A percentile compares a stretch with the other conserved stretches of the same genome.
These are phyloP conservation scores for Linnaemya tessellans DNA, from an alignment of 2,888 invertebrate genomes.

Conservation along the genomic window DNA sequence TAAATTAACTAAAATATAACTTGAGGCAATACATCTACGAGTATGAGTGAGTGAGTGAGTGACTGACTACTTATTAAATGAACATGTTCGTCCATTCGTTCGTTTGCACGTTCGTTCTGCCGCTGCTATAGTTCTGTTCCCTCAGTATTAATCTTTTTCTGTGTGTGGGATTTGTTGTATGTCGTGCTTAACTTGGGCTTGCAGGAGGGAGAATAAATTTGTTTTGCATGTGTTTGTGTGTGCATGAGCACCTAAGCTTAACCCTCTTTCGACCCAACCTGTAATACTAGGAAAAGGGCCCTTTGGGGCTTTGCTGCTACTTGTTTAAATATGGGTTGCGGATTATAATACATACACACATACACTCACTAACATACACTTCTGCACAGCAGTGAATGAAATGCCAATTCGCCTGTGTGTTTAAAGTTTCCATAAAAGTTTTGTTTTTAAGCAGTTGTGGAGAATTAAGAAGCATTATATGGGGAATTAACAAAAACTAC, in stretches of 20 bases:
- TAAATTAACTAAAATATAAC: constrained; percentile 71
- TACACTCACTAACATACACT: not conserved
- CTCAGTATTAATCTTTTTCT: constrained; percentile 26
- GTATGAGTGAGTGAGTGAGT: not conserved
- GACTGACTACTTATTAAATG: constrained; percentile 8
- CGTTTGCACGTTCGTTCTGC: too few species aligned
- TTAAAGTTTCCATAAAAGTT: constrained; percentile 19
- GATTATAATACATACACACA: constrained; percentile 16
- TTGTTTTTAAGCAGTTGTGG: constrained; percentile 19
- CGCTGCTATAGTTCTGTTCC: not conserved
- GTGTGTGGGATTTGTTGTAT: constrained; percentile 8
- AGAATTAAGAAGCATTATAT: not conserved
- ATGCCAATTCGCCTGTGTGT: constrained; percentile 31
- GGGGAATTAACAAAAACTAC: not conserved
- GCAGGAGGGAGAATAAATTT: not conserved
- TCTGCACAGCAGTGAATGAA: constrained; percentile 16
- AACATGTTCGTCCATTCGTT: constrained; percentile 5
- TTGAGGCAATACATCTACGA: constrained; percentile 38
- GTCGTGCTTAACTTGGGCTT: constrained; percentile 30
- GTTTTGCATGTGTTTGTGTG: not conserved
- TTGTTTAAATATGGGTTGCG: constrained; percentile 54
- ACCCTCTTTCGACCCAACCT: constrained; percentile 61
- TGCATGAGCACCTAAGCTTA: constrained; percentile 36
- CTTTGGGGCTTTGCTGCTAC: constrained; percentile 58
- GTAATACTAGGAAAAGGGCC: constrained; percentile 54